Conservation (phyloP, 2,797 vertebrate genomes). For the Brachyalestes nurse region DNA sequence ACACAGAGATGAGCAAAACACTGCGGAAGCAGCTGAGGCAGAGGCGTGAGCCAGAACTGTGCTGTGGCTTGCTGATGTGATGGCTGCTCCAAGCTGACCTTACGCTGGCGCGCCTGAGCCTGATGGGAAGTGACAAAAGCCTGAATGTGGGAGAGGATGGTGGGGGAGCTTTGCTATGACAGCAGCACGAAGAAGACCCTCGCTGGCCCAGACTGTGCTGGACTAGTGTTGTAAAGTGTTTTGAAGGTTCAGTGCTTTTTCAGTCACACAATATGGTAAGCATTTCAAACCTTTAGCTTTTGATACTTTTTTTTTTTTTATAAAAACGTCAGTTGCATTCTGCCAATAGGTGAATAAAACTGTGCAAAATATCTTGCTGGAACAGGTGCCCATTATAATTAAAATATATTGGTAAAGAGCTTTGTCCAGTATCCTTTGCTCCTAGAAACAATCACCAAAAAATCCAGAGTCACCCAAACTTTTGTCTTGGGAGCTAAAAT, state of each 20-base stretch:
- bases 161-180: slow-evolving; percentile 75
- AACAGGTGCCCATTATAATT: no score
- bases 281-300: neutral
- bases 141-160: slow-evolving; percentile 72
- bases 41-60: slow-evolving; percentile 24
- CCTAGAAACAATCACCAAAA: neutral
- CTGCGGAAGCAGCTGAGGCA: slow-evolving; percentile 20
- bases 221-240: neutral
- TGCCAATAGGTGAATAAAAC: neutral
- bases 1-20: slow-evolving; percentile 11
- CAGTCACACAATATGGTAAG: neutral
- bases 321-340: neutral
- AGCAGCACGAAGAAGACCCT: slow-evolving; percentile 69
- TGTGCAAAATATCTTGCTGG: neutral
- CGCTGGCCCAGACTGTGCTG: slow-evolving; percentile 22
- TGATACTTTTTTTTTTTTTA: neutral
- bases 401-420: no score
- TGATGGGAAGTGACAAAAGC: slow-evolving; percentile 63
- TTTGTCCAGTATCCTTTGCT: no score
- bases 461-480: no score
- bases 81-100: slow-evolving; percentile 34
- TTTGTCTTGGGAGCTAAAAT: no score
- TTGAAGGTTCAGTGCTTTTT: neutral
- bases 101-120: slow-evolving; percentile 36
- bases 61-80: slow-evolving; percentile 21